phyloP scores from a whole-genome alignment of 2,797 vertebrate species.

The Coregonus suidteri region DNA sequence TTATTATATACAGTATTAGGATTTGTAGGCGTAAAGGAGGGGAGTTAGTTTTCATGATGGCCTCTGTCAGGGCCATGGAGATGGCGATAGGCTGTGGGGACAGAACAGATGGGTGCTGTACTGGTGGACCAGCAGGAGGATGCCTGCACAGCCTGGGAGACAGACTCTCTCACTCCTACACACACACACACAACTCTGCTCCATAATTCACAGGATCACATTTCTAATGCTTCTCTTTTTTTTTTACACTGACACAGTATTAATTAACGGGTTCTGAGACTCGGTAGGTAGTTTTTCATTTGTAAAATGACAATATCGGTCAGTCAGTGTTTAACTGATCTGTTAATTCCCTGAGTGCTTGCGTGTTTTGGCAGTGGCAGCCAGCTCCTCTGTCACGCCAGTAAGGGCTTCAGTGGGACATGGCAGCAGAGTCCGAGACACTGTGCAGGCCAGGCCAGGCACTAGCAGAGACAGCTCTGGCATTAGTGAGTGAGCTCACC shows the following conservation, averaged over 20 bases:
- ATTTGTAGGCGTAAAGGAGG: neutral
- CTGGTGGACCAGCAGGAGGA: neutral
- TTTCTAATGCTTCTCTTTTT: neutral
- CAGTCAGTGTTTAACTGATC: conserved; percentile 18
- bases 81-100: neutral
- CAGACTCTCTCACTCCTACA: neutral
- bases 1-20: too few relatives aligned
- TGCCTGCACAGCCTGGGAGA: neutral
- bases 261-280: neutral
- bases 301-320: neutral
- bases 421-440: neutral
- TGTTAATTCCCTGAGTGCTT: neutral
- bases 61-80: neutral
- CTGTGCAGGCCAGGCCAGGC: conserved; percentile 1
- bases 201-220: neutral
- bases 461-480: neutral
- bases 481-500: neutral
- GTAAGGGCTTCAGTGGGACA: neutral
- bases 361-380: neutral
- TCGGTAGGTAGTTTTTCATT: neutral
- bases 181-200: neutral
- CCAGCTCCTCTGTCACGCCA: neutral
- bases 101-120: conserved; percentile 3
- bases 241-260: neutral
- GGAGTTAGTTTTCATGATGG: neutral